Evolutionary conservation across 2,797 vertebrate species (phyloP), one percentile per base, ranked within the genome.

Genomic region (Ambastaia sidthimunki): DNA sequence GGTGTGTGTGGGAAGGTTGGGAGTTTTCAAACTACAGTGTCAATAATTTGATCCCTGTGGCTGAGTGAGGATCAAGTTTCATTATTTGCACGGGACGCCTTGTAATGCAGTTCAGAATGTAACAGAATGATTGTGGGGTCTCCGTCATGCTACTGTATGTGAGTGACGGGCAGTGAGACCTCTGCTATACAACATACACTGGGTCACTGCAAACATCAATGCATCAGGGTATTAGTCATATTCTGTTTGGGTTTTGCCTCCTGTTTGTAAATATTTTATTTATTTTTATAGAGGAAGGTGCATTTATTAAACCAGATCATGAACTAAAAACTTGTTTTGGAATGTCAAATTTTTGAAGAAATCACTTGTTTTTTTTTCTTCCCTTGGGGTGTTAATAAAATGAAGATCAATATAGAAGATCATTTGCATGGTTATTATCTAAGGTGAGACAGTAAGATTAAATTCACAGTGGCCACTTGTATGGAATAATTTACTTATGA

Each of bases 211-310:
- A 72, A 19, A 72, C 18, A 79, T 50, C 62, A 16, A 65, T 54
- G 21, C 37, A 15, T 80, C 77, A 72, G 77, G 77, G 76, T 76
- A 55, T 85, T 48, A 69, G 71, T 69, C 62, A 16, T 52, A 21
- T 73, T 78, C 13, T 59, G 65, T 62, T 62, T 34, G 62, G 74
- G 74, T 69, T 68, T 59, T 78, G 72, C 71, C 57, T 79, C 67
- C 80, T 48, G 19, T 76, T 74, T 83, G 72, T 86, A 83, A 76
- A 82, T 82, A 73, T 84, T 81, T 66, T 81, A 83, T 86, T 86
- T 84, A 84, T 86, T 86, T 86, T 84, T 84, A 67, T 82, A 79
- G 57, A 44, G 62, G 6, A 48, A 65, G 81, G 48, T 65, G 59
- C 13, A 28, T 65, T 60, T 19, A 70, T 34, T 65, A 16, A 37